Percentiles rank a stretch among this genome's conserved stretches.
These are phyloP conservation scores for Porites rus DNA, from an alignment of 92 coral and sea anemone species.

Conservation along the genomic window DNA sequence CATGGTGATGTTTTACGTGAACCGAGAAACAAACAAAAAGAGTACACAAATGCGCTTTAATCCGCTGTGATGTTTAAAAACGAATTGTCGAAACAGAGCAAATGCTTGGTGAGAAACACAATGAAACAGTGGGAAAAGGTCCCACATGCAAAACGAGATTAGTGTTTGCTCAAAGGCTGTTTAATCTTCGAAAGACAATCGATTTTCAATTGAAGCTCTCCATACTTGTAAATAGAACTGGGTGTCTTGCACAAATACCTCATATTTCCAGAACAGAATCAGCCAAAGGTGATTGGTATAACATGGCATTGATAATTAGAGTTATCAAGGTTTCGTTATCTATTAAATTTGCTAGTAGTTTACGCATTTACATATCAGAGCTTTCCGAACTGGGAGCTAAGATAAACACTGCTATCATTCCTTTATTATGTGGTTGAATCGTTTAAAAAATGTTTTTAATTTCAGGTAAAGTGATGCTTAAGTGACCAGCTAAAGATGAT, in stretches of 20 bases:
- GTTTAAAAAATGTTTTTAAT: slow-evolving; percentile 19
- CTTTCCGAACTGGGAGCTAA: slow-evolving; percentile 43
- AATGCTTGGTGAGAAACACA: slow-evolving; percentile 4
- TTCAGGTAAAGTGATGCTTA: slow-evolving; percentile 33
- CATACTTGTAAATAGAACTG: slow-evolving; percentile 11
- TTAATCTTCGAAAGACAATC: slow-evolving; percentile 9
- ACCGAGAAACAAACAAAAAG: slow-evolving; percentile 23
- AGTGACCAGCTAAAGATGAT: background rate
- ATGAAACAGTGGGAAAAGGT: background rate
- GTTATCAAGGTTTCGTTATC: slow-evolving; percentile 24
- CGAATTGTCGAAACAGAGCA: background rate
- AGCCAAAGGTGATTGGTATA: background rate
- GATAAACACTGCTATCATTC: slow-evolving; percentile 34
- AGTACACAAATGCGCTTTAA: slow-evolving; percentile 3
- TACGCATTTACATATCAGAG: slow-evolving; percentile 48
- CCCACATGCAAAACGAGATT: background rate
- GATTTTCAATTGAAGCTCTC: slow-evolving; percentile 15
- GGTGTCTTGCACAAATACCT: slow-evolving; percentile 1
- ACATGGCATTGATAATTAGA: slow-evolving; percentile 15
- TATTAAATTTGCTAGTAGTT: slow-evolving; percentile 25
- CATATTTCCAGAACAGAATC: background rate
- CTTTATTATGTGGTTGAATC: slow-evolving; percentile 23
- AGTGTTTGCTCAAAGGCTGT: slow-evolving; percentile 6
- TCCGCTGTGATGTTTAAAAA: slow-evolving; percentile 19
- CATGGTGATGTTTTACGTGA: background rate